These are phyloP conservation scores for Parasteatoda tepidariorum DNA, from an alignment of 1,140 invertebrate genomes.

Conservation along the genomic window DNA sequence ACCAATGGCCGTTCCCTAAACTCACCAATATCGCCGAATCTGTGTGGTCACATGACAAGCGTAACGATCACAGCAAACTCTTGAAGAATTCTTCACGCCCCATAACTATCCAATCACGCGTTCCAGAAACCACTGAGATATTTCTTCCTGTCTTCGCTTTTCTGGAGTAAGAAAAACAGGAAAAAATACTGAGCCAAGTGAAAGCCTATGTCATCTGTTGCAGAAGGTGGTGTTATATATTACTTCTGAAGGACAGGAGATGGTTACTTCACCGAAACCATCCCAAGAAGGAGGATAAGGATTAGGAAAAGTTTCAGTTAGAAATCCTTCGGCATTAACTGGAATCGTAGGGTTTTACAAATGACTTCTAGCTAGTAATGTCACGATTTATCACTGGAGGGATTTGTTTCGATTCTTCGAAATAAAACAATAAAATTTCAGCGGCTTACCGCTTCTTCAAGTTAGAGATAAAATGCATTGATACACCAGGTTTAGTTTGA, in stretches of 20 bases:
- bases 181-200: slow-evolving; percentile 33
- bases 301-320: slow-evolving; percentile 4
- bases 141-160: slow-evolving; percentile 14
- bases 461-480: too few relatives aligned
- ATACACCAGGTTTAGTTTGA: too few relatives aligned
- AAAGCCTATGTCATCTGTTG: slow-evolving; percentile 52
- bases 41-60: slow-evolving; percentile 48
- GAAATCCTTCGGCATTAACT: slow-evolving; percentile 28
- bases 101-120: slow-evolving; percentile 56
- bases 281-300: slow-evolving; percentile 13
- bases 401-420: neutral
- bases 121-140: slow-evolving; percentile 35
- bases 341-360: neutral
- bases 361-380: neutral
- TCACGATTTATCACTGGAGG: neutral
- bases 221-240: slow-evolving; percentile 42
- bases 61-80: slow-evolving; percentile 40
- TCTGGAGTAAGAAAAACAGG: neutral
- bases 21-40: slow-evolving; percentile 20
- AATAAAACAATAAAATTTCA: too few relatives aligned
- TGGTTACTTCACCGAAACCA: neutral
- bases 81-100: slow-evolving; percentile 44
- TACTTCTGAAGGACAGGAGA: neutral
- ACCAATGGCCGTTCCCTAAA: neutral
- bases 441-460: too few relatives aligned